Base-by-base conservation (phyloP, 2,888 invertebrate genomes). In the Carterocephalus palaemon region DNA sequence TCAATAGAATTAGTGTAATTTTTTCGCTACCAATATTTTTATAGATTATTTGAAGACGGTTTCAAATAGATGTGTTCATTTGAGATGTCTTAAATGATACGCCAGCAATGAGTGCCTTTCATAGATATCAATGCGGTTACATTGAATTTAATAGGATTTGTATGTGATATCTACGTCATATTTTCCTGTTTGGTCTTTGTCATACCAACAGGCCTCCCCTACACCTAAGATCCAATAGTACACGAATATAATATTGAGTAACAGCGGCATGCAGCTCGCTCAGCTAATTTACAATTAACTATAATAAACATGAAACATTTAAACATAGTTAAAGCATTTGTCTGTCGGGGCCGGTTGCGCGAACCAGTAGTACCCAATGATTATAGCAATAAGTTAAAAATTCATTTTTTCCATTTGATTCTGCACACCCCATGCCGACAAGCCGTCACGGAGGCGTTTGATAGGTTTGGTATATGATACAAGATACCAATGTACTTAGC, bases 271-370 rank as follows among this genome's bases (percentile, higher is more conserved):
- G 48, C 54, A 56, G 59, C 63, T 62, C 72, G 62, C 62, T 55
- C 29, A 15, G 46, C 77, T 82, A 78, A 72, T 67, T 70, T 79
- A 80, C 73, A 75, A 69, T 72, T 72, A 67, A 67, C 67, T 75
- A 68, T 70, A 63, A 63, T 75, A 77, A 76, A 77, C 74, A 66
- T 75, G 80, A 73, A 84, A 82, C 76, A 79, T 83, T 85, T 76
- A 82, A 76, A 71, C 67, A 64, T 86, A 85, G 73, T 85, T 86
- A 86, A 85, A 85, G 85, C 85, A 83, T 85, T n/a, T 83, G 61
- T 73, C 56, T 74, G 78, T 75, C 74, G 67, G 66, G 56, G 62
- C 63, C 75, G 70, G 69, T 64, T 59, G 72, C 63, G 64, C 61
- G 52, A 56, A 49, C 50, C 47, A 47, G 16, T 40, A 24, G 17